Conservation (phyloP, 2,113 vertebrate genomes). For the Sigmodon hispidus region DNA sequence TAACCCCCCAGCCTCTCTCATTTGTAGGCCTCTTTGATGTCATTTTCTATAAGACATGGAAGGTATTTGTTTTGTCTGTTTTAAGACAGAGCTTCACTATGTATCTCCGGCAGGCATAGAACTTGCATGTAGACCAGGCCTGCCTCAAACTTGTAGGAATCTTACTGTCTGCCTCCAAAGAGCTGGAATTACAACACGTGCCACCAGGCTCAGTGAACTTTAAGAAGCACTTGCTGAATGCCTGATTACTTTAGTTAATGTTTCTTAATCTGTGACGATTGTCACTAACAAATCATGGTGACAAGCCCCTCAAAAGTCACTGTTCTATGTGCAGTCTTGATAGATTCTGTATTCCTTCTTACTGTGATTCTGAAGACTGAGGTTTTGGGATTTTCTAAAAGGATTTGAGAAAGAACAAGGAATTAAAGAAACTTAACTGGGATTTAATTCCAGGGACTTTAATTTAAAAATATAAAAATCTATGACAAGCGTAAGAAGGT, state of each 20-base stretch:
- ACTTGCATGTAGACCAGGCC: background rate
- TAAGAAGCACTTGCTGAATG: background rate
- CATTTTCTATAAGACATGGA: conserved; percentile 16
- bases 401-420: background rate
- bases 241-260: background rate
- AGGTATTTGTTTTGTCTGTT: background rate
- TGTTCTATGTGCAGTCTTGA: background rate
- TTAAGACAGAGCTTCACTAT: background rate
- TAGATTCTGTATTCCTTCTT: background rate
- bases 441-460: background rate
- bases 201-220: background rate
- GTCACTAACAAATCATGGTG: background rate
- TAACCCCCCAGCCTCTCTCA: background rate
- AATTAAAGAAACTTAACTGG: background rate
- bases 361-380: background rate
- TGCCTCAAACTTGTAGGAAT: background rate
- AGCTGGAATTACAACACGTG: too few relatives aligned
- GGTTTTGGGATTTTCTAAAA: background rate
- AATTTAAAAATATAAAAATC: background rate
- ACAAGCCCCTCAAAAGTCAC: background rate
- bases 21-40: background rate
- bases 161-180: background rate
- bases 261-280: background rate
- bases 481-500: background rate
- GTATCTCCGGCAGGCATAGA: background rate